phyloP scores from a whole-genome alignment of 1,140 invertebrate species.

The Panagrolaimus sp. region DNA sequence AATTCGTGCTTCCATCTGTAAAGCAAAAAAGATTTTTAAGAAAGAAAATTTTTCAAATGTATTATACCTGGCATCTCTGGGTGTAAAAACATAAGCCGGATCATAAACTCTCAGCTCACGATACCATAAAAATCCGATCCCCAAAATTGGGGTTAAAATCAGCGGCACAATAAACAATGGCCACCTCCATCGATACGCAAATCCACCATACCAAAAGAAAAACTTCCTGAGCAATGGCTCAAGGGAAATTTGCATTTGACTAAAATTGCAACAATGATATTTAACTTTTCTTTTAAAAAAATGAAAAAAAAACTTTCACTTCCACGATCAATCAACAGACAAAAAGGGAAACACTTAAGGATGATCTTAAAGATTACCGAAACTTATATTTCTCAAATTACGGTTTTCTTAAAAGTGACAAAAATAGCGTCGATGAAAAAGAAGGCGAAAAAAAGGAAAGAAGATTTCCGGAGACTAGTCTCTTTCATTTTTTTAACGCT shows the following conservation, averaged over 20 bases:
- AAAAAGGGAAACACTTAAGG: too few species aligned
- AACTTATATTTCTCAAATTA: too few species aligned
- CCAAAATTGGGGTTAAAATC: conserved; percentile 43
- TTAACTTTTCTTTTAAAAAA: too few species aligned
- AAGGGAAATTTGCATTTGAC: conserved; percentile 32
- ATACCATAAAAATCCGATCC: conserved; percentile 52
- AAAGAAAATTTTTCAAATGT: too few species aligned
- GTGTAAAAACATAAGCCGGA: conserved; percentile 58
- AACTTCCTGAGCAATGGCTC: conserved; percentile 43
- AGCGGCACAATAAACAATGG: conserved; percentile 51
- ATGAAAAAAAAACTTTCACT: too few species aligned
- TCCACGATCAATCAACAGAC: too few species aligned
- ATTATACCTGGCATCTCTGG: conserved; percentile 52
- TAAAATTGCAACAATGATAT: not conserved
- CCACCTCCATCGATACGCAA: conserved; percentile 46
- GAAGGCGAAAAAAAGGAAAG: not conserved
- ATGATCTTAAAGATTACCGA: too few species aligned
- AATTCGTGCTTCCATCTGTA: conserved; percentile 58
- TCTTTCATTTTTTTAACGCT: too few species aligned
- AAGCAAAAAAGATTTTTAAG: not conserved
- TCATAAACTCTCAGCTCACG: conserved; percentile 54
- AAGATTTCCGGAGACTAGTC: not conserved
- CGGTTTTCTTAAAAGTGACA: too few species aligned
- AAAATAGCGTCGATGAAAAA: too few species aligned
- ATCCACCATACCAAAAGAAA: conserved; percentile 47